Evolutionary conservation across 2,888 invertebrate genomes (phyloP).

Genomic region (Pseudococcus jackbeardsleyi): DNA sequence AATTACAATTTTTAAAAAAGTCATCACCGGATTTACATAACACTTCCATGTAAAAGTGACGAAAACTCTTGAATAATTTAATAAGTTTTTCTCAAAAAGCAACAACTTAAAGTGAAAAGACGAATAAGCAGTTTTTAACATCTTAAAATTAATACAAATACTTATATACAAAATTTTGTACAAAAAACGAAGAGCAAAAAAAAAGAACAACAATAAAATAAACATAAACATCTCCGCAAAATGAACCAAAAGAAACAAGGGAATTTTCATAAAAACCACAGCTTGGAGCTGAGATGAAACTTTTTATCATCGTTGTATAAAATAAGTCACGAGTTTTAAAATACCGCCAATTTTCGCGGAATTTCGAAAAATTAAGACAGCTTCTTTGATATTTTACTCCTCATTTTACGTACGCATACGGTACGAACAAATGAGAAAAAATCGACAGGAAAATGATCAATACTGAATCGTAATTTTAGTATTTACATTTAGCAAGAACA

Average conservation of each 20-base stretch:
- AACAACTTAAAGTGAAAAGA: conserved; percentile 46
- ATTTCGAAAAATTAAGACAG: not conserved
- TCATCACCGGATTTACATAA: too few relatives aligned
- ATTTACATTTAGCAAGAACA: not conserved
- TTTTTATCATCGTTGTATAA: not conserved
- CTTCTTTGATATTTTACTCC: not conserved
- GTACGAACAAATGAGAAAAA: not conserved
- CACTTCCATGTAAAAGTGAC: too few relatives aligned
- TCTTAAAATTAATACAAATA: conserved; percentile 40
- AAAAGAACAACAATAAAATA: conserved; percentile 18
- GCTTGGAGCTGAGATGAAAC: not conserved
- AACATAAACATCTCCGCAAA: not conserved
- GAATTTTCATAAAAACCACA: not conserved
- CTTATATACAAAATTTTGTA: conserved; percentile 52
- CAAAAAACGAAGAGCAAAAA: conserved; percentile 36
- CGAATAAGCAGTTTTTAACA: conserved; percentile 37
- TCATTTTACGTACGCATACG: not conserved
- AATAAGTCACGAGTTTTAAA: not conserved
- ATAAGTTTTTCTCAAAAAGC: conserved; percentile 52
- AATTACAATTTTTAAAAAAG: too few relatives aligned
- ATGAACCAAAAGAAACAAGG: not conserved
- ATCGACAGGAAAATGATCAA: not conserved
- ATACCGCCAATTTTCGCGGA: not conserved
- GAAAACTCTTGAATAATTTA: not conserved
- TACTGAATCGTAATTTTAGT: not conserved